phyloP scores from a whole-genome alignment of 1,140 invertebrate species.

The Phymorhynchus buccinoides region DNA sequence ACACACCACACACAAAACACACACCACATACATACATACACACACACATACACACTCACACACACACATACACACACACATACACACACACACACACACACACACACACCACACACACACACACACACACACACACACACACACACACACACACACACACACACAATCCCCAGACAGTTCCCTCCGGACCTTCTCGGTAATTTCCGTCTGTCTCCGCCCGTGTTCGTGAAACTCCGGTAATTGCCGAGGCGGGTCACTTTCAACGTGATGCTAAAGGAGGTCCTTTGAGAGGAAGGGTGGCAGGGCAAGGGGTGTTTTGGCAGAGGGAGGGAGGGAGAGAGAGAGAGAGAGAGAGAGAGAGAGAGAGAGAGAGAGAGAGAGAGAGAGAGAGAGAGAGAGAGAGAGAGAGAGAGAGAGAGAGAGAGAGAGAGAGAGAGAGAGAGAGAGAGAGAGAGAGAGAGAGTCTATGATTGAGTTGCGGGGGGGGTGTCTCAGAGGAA shows the following conservation, averaged over 20 bases:
- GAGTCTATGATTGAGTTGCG: too few species aligned
- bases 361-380: background rate
- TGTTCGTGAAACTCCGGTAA: conserved; percentile 36
- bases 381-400: background rate
- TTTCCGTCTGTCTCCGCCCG: conserved; percentile 31
- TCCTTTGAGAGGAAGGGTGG: background rate
- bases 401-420: background rate
- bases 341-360: background rate
- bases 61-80: too few species aligned
- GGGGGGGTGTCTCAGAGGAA: background rate
- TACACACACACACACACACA: too few species aligned
- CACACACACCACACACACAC: too few species aligned
- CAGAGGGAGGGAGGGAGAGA: background rate
- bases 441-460: background rate
- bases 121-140: too few species aligned
- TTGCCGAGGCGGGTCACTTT: conserved; percentile 32
- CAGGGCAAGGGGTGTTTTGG: background rate
- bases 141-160: too few species aligned
- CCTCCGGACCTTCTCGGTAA: conserved; percentile 29
- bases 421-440: background rate
- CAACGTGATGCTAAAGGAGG: background rate
- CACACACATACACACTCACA: too few species aligned
- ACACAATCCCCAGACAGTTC: too few species aligned
- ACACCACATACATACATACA: too few species aligned
- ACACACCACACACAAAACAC: too few species aligned